phyloP scores from a whole-genome alignment of 2,797 vertebrate genomes.

The Perodicticus potto region DNA sequence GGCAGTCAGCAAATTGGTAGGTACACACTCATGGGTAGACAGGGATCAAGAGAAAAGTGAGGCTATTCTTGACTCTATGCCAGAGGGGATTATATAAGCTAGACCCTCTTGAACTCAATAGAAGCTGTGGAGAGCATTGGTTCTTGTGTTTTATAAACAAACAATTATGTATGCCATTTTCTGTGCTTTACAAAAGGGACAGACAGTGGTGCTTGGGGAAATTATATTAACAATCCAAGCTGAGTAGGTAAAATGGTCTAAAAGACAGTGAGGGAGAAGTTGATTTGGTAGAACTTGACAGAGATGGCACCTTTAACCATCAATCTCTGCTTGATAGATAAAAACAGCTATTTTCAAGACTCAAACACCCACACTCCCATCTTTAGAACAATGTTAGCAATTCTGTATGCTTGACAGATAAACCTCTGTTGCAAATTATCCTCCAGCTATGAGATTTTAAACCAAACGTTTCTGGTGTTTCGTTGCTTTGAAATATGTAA shows the following conservation, averaged over 20 bases:
- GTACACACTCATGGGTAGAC: neutral
- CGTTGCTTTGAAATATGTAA: slow-evolving; percentile 59
- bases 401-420: slow-evolving; percentile 80
- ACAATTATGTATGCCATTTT: slow-evolving; percentile 43
- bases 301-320: slow-evolving; percentile 67
- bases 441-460: slow-evolving; percentile 70
- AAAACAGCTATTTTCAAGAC: slow-evolving; percentile 65
- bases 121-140: neutral
- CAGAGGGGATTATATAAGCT: slow-evolving; percentile 41
- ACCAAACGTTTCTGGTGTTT: slow-evolving; percentile 56
- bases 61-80: slow-evolving; percentile 19
- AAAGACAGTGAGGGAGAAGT: slow-evolving; percentile 56
- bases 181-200: slow-evolving; percentile 70
- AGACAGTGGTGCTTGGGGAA: slow-evolving; percentile 68
- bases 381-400: slow-evolving; percentile 76
- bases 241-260: slow-evolving; percentile 70
- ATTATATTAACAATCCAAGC: slow-evolving; percentile 74
- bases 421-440: slow-evolving; percentile 77
- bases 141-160: slow-evolving; percentile 45
- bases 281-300: slow-evolving; percentile 79
- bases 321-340: slow-evolving; percentile 58
- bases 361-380: slow-evolving; percentile 73
- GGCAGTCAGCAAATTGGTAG: neutral
- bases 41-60: neutral
- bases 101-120: neutral